phyloP scores from a whole-genome alignment of 2,113 vertebrate species.

The Turdus rufiventris region DNA sequence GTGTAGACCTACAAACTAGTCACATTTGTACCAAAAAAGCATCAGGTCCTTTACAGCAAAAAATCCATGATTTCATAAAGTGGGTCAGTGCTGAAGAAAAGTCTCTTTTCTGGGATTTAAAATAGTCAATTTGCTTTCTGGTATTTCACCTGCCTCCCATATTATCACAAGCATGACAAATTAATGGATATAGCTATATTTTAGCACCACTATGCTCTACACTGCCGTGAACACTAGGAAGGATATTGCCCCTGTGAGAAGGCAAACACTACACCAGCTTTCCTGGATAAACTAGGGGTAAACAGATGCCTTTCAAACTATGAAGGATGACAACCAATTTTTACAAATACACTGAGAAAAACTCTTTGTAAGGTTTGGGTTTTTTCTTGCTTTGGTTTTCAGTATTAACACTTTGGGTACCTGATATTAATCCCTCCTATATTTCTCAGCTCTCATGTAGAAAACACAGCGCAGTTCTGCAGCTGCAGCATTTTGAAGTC shows the following conservation, averaged over 20 bases:
- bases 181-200: background rate
- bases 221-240: conserved; percentile 4
- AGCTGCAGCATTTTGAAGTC: background rate
- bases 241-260: conserved; percentile 30
- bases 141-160: background rate
- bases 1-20: background rate
- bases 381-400: background rate
- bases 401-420: background rate
- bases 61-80: background rate
- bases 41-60: background rate
- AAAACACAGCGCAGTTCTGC: background rate
- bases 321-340: background rate
- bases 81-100: background rate
- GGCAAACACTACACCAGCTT: background rate
- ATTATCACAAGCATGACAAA: background rate
- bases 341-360: background rate
- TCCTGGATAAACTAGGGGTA: conserved; percentile 25
- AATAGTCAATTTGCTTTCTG: background rate
- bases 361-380: background rate
- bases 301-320: background rate
- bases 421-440: background rate
- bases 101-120: background rate
- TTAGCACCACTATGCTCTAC: background rate
- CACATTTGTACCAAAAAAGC: background rate
- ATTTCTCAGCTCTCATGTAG: background rate